A percentile compares a stretch with the other conserved stretches of the same genome.
Conservation (phyloP, 2,888 invertebrate genomes). For the Lordiphosa andalusiaca region DNA sequence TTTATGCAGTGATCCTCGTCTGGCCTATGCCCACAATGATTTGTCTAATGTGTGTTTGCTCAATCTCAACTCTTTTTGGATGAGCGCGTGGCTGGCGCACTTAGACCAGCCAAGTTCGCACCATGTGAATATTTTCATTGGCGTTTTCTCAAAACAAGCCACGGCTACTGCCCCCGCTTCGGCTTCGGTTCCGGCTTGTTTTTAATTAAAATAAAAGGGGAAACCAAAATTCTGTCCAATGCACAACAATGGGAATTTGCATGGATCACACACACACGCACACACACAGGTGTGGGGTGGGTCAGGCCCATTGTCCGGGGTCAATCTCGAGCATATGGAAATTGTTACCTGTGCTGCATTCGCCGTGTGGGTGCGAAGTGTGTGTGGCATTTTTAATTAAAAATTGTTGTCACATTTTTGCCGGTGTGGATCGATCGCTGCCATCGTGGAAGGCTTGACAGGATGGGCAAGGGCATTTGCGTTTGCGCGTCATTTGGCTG, state of each 20-base stretch:
- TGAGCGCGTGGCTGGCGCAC: constrained; percentile 53
- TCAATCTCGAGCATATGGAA: constrained; percentile 23
- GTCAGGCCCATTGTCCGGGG: constrained; percentile 3
- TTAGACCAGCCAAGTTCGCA: constrained; percentile 6
- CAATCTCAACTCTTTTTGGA: constrained; percentile 40
- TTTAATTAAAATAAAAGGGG: constrained; percentile 40
- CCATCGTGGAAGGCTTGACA: constrained; percentile 51
- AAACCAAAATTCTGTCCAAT: constrained; percentile 43
- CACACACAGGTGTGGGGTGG: constrained; percentile 38
- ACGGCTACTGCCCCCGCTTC: not conserved
- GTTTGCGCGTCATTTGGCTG: constrained; percentile 68
- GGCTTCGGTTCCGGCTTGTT: constrained; percentile 5
- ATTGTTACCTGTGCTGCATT: constrained; percentile 45
- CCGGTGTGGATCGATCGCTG: constrained; percentile 21
- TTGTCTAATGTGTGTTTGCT: constrained; percentile 36
- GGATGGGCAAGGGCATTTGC: constrained; percentile 31
- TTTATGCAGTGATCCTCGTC: constrained; percentile 33
- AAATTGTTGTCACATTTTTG: constrained; percentile 15
- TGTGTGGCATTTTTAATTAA: constrained; percentile 64
- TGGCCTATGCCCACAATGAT: constrained; percentile 30
- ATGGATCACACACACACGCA: constrained; percentile 26
- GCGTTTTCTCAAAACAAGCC: constrained; percentile 39
- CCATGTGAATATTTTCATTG: constrained; percentile 58
- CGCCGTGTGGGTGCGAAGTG: constrained; percentile 9
- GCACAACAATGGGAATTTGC: constrained; percentile 46